These are phyloP conservation scores for Colletes collaris DNA, from an alignment of 2,888 invertebrate genomes.

Conservation along the genomic window DNA sequence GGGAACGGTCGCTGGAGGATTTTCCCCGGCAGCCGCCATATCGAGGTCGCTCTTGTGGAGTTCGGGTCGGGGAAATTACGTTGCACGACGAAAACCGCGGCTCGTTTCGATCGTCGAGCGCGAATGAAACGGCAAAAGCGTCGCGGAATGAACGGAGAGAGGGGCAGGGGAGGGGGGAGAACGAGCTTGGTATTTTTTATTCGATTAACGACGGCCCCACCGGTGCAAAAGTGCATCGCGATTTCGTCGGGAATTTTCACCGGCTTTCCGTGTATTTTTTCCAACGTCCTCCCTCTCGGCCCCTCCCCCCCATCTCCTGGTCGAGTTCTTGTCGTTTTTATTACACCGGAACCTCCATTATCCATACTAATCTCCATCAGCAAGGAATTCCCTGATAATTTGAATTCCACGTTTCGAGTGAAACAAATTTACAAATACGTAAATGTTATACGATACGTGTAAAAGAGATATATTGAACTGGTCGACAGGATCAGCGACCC, in stretches of 20 bases:
- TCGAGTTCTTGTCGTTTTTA: too few species aligned
- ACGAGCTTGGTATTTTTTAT: constrained; percentile 27
- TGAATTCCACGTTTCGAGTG: too few species aligned
- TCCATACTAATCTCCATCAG: too few species aligned
- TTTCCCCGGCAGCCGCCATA: constrained; percentile 22
- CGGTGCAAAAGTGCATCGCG: neutral
- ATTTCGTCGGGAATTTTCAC: neutral
- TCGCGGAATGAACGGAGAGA: constrained; percentile 12
- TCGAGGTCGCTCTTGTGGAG: constrained; percentile 31
- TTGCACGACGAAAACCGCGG: constrained; percentile 45
- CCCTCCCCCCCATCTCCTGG: too few species aligned
- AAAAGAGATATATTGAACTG: too few species aligned
- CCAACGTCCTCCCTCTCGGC: neutral
- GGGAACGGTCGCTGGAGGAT: constrained; percentile 25
- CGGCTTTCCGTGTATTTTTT: neutral
- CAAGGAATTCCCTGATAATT: too few species aligned
- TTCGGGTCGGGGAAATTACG: constrained; percentile 42
- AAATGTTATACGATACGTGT: too few species aligned
- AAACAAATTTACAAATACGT: too few species aligned
- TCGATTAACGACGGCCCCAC: constrained; percentile 19
- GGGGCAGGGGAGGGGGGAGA: constrained; percentile 13
- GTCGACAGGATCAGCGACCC: too few species aligned
- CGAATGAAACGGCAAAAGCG: constrained; percentile 20
- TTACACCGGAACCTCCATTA: too few species aligned
- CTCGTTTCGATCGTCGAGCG: neutral